These are phyloP conservation scores for Platycheirus rosarum DNA, from an alignment of 2,888 invertebrate species.

Conservation along the genomic window DNA sequence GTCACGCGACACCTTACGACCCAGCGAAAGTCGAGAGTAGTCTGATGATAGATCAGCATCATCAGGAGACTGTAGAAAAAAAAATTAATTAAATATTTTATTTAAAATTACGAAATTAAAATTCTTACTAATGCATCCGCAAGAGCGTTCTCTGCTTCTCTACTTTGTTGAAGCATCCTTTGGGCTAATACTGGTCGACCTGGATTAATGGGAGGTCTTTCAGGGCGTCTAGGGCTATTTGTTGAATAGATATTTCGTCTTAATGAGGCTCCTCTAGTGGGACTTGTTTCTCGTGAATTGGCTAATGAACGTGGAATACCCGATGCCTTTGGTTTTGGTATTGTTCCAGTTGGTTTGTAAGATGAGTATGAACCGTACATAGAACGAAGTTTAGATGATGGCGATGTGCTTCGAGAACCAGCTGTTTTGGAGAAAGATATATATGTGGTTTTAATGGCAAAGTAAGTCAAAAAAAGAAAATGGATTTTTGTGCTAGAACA, in stretches of 20 bases:
- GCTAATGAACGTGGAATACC: constrained; percentile 88
- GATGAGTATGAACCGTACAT: constrained; percentile 84
- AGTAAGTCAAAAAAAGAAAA: background rate
- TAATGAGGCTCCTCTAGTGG: constrained; percentile 83
- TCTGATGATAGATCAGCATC: constrained; percentile 80
- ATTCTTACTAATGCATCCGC: constrained; percentile 87
- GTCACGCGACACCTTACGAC: constrained; percentile 86
- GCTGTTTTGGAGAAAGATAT: constrained; percentile 84
- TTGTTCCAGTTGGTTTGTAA: constrained; percentile 82
- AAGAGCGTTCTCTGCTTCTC: constrained; percentile 93
- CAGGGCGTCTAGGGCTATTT: constrained; percentile 81
- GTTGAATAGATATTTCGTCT: constrained; percentile 80
- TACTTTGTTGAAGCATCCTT: constrained; percentile 91
- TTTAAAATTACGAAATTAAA: constrained; percentile 8
- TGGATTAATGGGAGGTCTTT: constrained; percentile 84
- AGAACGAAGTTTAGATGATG: constrained; percentile 92
- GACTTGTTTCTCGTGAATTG: constrained; percentile 87
- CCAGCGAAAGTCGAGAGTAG: constrained; percentile 80
- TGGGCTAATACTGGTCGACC: constrained; percentile 88
- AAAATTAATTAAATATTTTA: constrained; percentile 25
- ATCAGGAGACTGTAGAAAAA: constrained; percentile 83
- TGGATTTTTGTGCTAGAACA: background rate
- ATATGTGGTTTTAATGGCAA: background rate
- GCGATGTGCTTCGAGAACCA: constrained; percentile 96
- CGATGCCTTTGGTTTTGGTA: constrained; percentile 86